Evolutionary conservation across 2,888 invertebrate species (phyloP).

Genomic region (Formica aserva): DNA sequence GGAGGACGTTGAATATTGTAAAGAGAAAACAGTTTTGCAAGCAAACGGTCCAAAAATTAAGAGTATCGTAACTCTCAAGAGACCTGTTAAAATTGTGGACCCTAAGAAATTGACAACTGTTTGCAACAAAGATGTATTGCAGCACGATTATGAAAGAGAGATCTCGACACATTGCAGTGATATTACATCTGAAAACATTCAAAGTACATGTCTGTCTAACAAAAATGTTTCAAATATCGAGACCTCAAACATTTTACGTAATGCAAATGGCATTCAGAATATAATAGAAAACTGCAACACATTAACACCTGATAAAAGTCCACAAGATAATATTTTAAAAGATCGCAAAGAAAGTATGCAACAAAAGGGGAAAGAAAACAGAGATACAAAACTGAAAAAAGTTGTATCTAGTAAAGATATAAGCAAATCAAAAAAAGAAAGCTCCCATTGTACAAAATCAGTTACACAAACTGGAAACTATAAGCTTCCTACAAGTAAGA

Average conservation of each 20-base stretch:
- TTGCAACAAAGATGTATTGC: not conserved
- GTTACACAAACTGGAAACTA: not conserved
- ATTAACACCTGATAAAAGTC: not conserved
- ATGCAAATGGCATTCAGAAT: conserved; percentile 37
- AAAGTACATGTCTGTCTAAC: not conserved
- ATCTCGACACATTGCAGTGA: not conserved
- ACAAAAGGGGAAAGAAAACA: conserved; percentile 64
- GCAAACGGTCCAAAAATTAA: conserved; percentile 69
- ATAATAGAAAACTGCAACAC: conserved; percentile 24
- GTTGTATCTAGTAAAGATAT: not conserved
- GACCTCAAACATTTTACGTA: conserved; percentile 1
- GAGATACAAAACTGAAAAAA: not conserved
- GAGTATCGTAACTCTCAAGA: conserved; percentile 68
- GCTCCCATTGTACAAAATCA: not conserved
- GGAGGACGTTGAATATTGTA: not conserved
- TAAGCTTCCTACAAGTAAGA: not conserved
- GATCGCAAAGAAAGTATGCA: not conserved
- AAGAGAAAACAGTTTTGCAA: not conserved
- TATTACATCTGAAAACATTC: not conserved
- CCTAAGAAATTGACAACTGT: not conserved
- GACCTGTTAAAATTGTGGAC: conserved; percentile 71
- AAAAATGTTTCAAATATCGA: conserved; percentile 6
- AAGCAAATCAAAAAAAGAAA: not conserved
- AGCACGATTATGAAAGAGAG: not conserved
- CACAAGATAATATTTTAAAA: not conserved